Evolutionary conservation across 2,888 invertebrate genomes (phyloP).

Genomic region (Scaptomyza parva): DNA sequence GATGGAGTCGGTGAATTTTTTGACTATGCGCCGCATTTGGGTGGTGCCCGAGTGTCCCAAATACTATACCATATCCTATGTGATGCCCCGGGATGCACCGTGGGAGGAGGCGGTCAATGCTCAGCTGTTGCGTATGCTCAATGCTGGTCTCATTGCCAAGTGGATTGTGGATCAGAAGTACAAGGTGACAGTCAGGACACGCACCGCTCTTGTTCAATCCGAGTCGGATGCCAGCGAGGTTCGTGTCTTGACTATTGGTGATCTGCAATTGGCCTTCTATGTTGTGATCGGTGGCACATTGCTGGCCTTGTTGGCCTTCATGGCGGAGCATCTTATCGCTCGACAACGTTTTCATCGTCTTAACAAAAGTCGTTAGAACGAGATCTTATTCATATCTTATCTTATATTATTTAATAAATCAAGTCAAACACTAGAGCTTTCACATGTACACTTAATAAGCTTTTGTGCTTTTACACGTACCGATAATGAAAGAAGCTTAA

Average conservation of each 20-base stretch:
- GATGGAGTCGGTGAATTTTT: slow-evolving; percentile 76
- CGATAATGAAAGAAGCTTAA: background rate
- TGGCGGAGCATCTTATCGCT: slow-evolving; percentile 55
- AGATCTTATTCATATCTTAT: no score
- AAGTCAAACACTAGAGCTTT: no score
- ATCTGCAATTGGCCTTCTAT: slow-evolving; percentile 84
- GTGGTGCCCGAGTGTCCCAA: slow-evolving; percentile 84
- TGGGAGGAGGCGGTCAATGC: slow-evolving; percentile 82
- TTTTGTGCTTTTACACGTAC: background rate
- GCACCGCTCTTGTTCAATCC: slow-evolving; percentile 12
- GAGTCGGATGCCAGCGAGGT: slow-evolving; percentile 44
- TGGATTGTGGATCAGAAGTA: slow-evolving; percentile 82
- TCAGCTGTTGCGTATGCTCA: slow-evolving; percentile 76
- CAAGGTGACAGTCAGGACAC: slow-evolving; percentile 57
- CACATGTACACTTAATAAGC: no score
- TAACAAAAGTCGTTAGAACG: slow-evolving; percentile 1
- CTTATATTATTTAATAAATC: no score
- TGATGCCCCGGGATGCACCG: slow-evolving; percentile 82
- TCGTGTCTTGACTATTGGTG: slow-evolving; percentile 81
- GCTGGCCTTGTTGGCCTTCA: slow-evolving; percentile 59
- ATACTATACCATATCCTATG: slow-evolving; percentile 83
- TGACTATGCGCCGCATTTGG: slow-evolving; percentile 73
- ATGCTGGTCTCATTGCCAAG: slow-evolving; percentile 82
- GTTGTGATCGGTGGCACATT: slow-evolving; percentile 80
- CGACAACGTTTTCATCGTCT: background rate